phyloP scores from a whole-genome alignment of 2,113 vertebrate species.

The Lynx canadensis region DNA sequence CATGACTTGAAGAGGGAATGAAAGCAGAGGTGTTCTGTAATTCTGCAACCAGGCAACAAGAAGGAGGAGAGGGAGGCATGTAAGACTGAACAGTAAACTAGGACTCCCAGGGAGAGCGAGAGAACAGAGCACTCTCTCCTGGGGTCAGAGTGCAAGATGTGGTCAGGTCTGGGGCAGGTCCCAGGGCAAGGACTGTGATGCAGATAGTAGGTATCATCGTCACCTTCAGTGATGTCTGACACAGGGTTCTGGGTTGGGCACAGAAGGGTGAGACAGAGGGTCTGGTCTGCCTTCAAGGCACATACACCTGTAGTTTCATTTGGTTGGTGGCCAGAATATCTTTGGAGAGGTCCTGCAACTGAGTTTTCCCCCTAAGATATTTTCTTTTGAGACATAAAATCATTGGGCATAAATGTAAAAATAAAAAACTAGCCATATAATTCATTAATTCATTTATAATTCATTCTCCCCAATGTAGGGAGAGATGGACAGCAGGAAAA shows the following conservation, averaged over 20 bases:
- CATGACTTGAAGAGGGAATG: not conserved
- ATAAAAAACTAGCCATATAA: not conserved
- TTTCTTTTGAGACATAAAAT: not conserved
- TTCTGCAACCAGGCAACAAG: not conserved
- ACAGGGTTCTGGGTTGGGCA: not conserved
- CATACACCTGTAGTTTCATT: not conserved
- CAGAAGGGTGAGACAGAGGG: not conserved
- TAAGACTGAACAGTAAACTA: not conserved
- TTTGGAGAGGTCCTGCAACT: not conserved
- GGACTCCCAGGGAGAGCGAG: not conserved
- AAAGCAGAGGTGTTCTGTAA: not conserved
- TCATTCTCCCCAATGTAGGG: not conserved
- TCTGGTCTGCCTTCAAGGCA: not conserved
- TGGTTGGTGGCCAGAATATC: not conserved
- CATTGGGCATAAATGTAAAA: not conserved
- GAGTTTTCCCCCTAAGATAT: rapidly evolving
- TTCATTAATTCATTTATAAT: not conserved
- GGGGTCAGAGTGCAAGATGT: not conserved
- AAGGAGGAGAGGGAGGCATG: not conserved
- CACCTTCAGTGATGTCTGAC: not conserved
- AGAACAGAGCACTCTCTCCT: not conserved
- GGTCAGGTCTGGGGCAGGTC: not conserved
- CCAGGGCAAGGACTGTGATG: not conserved
- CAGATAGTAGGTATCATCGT: not conserved
- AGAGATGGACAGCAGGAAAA: not conserved